A percentile compares a stretch with the other conserved stretches of the same genome.
These are phyloP conservation scores for Halcyon leucocephala DNA, from an alignment of 2,797 vertebrate genomes.

Conservation along the genomic window DNA sequence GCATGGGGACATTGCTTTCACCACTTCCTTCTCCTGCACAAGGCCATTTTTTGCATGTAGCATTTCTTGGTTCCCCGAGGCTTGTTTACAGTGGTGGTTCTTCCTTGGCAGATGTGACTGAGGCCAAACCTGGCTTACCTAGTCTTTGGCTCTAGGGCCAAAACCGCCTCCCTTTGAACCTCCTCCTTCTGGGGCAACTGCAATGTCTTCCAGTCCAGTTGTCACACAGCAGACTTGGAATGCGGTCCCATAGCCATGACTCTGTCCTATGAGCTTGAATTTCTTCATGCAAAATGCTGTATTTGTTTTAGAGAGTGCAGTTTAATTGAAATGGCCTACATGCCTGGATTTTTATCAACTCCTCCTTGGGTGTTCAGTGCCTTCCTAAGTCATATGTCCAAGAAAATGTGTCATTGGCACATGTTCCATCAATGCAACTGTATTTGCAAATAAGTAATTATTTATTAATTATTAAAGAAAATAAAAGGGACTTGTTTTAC, in stretches of 20 bases:
- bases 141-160: neutral
- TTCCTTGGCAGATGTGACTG: neutral
- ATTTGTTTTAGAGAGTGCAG: neutral
- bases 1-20: neutral
- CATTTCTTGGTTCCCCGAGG: neutral
- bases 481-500: conserved; percentile 46
- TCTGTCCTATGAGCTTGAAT: neutral
- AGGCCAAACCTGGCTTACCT: neutral
- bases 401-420: neutral
- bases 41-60: neutral
- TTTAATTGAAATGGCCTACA: neutral
- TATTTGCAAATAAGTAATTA: conserved; percentile 22
- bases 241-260: neutral
- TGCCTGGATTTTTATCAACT: neutral
- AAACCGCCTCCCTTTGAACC: neutral
- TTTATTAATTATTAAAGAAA: conserved; percentile 46
- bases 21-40: neutral
- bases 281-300: neutral
- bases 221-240: neutral
- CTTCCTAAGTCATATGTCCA: neutral
- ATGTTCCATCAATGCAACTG: neutral
- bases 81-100: neutral
- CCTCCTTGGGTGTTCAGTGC: neutral
- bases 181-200: neutral
- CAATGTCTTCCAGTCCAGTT: neutral